Base-by-base conservation (phyloP, 1,140 invertebrate species). In the Drosophila novamexicana region DNA sequence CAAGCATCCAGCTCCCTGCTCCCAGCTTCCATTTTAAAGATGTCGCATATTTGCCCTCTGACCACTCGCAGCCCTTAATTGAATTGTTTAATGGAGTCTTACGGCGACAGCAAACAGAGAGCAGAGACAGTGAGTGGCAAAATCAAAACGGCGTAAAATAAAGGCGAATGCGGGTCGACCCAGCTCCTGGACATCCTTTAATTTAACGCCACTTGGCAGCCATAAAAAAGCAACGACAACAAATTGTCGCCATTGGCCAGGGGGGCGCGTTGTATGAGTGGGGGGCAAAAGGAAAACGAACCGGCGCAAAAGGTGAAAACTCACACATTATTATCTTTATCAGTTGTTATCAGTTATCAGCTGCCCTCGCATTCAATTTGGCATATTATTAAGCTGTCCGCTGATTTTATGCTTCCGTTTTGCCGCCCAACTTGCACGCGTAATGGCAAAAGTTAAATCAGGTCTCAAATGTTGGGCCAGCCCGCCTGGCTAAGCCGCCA, bases 41-140 rank as follows among this genome's bases (percentile, higher is more conserved):
- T 71, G 88, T 79, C 76, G 42, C 42, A 56, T 53, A 37, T 64
- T 50, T 54, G 10, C 44, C 22, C 45, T 45, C 45, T 12, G 8
- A 10, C 50, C 67, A 61, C n/a, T 16, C 39, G 18, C 54, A 36
- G 57, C 62, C 58, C 80, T 81, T 89, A 89, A 89, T 89, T 89
- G 84, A 89, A 89, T 89, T 89, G 84, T 89, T 89, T 89, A 89
- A 89, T 89, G 85, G 84, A 89, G 80, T 89, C 84, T 84, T 88
- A 73, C 77, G 64, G 49, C 68, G 67, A 71, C 58, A 22, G 22
- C 59, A 66, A 64, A 63, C 61, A 69, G 50, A 7, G 37, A 18
- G 18, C 52, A 63, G 53, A 69, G 34, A 37, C 39, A 29, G 65
- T 50, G 62, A 72, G 52, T 49, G 66, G 54, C 80, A 78, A 84